Evolutionary conservation across 1,140 invertebrate species (phyloP), one percentile per base, ranked within the genome.

Genomic region (Aphelenchoides besseyi): DNA sequence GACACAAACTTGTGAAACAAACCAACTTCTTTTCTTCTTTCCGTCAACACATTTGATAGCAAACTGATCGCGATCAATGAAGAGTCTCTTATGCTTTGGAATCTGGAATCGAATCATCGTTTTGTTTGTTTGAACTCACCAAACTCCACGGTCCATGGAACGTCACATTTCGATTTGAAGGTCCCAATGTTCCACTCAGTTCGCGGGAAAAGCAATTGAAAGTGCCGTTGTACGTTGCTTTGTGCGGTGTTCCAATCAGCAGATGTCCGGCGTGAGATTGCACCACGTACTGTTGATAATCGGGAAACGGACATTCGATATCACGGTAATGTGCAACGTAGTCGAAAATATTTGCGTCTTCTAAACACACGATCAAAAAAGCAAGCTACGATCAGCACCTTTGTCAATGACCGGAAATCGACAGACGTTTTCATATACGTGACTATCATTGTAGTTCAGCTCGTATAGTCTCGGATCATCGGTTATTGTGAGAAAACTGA

Each of bases 391-490:
- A 59, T 28, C 1, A 36, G 1, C 18, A 61, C 59, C 59, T 61
- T 61, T 61, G n/a, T 61, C 30, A n/a, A 61, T 18, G 16, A 61
- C 59, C 26, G 59, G 59, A 36, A 61, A 61, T 61, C 30, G n/a
- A 61, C 59, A 61, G 16, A 18, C n/a, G 59, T 2, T 61, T 36
- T 61, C 1, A n/a, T 29, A 36, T 36, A 29, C 16, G 28, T 61
- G 59, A 2, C 26, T 29, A 36, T 16, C 18, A 18, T 61, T 61
- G 59, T 48, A 48, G 41, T 48, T 23, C 12, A 48, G 41, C 41
- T 48, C 41, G 41, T 48, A 48, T 23, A 48, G 23, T 12, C 23
- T 12, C 12, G 41, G 41, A 12, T 48, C 41, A 12, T 48, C 41
- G 12, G 12, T 23, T 23, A 48, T 23, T 12, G 12, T 12, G 12